These are phyloP conservation scores for Pedetes capensis DNA, from an alignment of 2,113 vertebrate genomes.

Conservation along the genomic window DNA sequence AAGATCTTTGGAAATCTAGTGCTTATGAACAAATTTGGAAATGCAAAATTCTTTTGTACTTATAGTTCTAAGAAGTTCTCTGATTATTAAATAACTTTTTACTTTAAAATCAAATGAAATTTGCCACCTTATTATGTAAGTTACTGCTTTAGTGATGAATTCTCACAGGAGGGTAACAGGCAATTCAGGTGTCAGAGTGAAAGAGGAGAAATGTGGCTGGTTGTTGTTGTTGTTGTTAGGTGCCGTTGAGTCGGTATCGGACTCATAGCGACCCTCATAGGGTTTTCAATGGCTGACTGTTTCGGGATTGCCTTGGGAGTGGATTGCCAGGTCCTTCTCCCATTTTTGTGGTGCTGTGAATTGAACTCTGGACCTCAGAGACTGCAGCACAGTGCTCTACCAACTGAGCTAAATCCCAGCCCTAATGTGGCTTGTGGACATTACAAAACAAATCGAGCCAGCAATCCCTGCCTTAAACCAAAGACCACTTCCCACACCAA, in stretches of 20 bases:
- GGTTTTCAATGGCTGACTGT: too few species aligned
- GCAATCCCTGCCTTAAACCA: neutral
- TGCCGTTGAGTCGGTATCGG: too few species aligned
- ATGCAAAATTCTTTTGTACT: neutral
- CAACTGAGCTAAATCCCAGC: too few species aligned
- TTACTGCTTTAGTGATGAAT: neutral
- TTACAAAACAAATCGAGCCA: neutral
- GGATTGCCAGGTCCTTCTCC: too few species aligned
- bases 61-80: neutral
- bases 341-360: too few species aligned
- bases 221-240: too few species aligned
- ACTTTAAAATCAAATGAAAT: neutral
- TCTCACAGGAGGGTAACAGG: neutral
- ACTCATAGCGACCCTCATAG: too few species aligned
- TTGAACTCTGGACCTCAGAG: too few species aligned
- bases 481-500: accelerated
- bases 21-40: neutral
- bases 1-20: neutral
- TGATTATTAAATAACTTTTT: neutral
- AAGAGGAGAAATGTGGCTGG: neutral
- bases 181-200: neutral
- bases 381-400: too few species aligned
- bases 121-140: neutral
- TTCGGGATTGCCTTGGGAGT: too few species aligned
- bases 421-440: neutral